Conservation (phyloP, 2,888 invertebrate genomes). For the Lasioglossum figueresi region DNA sequence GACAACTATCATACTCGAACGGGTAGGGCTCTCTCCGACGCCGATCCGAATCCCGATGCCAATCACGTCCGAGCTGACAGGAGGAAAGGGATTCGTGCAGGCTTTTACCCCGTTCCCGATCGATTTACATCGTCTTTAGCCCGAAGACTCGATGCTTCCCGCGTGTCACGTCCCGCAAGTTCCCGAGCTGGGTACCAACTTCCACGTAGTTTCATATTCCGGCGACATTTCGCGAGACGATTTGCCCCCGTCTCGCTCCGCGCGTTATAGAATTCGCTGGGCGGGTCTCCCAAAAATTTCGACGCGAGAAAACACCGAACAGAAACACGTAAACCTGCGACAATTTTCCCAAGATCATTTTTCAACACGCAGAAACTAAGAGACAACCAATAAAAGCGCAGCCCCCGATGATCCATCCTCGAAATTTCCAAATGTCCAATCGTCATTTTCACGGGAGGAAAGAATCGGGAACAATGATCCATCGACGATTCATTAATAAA, state of each 20-base stretch:
- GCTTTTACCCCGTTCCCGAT: conserved; percentile 35
- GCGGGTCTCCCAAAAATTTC: not conserved
- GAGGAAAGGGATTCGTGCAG: conserved; percentile 32
- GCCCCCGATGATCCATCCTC: no score
- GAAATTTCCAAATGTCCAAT: no score
- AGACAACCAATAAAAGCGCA: no score
- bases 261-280: conserved; percentile 6
- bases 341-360: not conserved
- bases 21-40: not conserved
- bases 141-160: conserved; percentile 17
- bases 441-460: no score
- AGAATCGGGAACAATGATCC: no score
- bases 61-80: conserved; percentile 51
- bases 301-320: not conserved
- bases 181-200: conserved; percentile 12
- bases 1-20: not conserved
- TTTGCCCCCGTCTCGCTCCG: not conserved
- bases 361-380: no score
- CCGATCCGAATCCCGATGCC: conserved; percentile 22
- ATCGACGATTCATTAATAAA: no score
- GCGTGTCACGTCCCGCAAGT: conserved; percentile 32
- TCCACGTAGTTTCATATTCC: conserved; percentile 43
- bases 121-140: conserved; percentile 51
- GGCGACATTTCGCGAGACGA: conserved; percentile 31
- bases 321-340: not conserved